Base-by-base conservation (phyloP, 92 coral and sea anemone species). In the Siderastrea radians region DNA sequence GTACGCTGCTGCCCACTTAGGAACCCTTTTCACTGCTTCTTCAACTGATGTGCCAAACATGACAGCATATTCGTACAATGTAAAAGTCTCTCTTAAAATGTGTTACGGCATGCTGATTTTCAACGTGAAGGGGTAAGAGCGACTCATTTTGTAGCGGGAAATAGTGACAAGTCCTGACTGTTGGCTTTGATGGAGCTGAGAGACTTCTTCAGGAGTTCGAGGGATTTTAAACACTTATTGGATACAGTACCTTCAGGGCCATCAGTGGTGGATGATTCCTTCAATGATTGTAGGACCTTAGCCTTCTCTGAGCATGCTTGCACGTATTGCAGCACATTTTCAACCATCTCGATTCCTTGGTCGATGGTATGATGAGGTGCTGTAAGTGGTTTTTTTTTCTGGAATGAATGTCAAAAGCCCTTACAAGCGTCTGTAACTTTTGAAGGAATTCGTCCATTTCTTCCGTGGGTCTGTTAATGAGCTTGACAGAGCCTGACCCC, bases 401-500 rank as follows among this genome's bases (percentile, higher is more conserved):
- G 26, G 85, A 78, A 75, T 86, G 85, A 79, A 86, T 86, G 79
- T 86, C 63, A 58, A 70, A 79, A 61, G 79, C 85, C 72, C n/a
- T 81, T 77, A 81, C 76, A 54, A 81, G 77, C 19, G 14, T 55
- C 61, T 59, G 82, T 51, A 86, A 81, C 75, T 90, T 86, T 59
- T 88, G 76, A 86, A 87, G 72, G 52, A 86, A 90, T 13, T 90
- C 93, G 64, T 72, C 93, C 84, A 90, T 85, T 53, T 78, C 86
- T 58, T 78, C 50, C 50, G 83, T 12, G 44, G 93, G 90, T 79
- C 93, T 60, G 61, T 85, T 90, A 16, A 90, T 68, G 68, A 90
- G 47, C 87, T 90, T 90, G 47, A 90, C 64, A 48, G 94, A 61
- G 58, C 88, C 91, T 67, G 91, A 81, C 52, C 88, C 91, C 50